Percentiles rank a stretch among this genome's conserved stretches.
These are phyloP conservation scores for Hirundo rustica DNA, from an alignment of 2,797 vertebrate species.

Conservation along the genomic window DNA sequence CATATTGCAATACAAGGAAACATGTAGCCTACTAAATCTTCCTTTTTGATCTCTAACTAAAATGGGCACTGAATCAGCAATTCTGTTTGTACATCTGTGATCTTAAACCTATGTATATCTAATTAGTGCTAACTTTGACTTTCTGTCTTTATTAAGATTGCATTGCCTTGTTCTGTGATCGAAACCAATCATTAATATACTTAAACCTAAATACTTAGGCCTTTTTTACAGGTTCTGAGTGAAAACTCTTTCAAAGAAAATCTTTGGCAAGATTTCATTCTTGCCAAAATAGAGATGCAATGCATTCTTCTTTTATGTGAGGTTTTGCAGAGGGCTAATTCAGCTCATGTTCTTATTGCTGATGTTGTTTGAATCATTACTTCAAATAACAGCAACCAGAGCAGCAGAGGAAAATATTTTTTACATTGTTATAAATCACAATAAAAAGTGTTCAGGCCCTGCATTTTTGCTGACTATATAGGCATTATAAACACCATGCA, in stretches of 20 bases:
- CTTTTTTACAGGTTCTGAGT: background rate
- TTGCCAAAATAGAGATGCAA: background rate
- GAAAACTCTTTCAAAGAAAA: background rate
- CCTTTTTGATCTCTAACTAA: background rate
- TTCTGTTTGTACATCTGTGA: background rate
- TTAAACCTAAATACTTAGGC: background rate
- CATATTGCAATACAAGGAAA: background rate
- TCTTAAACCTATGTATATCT: background rate
- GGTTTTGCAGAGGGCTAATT: background rate
- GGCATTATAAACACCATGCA: constrained; percentile 12
- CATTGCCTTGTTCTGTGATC: rapidly evolving
- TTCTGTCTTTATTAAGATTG: background rate
- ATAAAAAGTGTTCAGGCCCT: background rate
- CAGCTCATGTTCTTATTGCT: background rate
- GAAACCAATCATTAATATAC: background rate
- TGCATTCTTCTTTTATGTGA: background rate
- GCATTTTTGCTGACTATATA: background rate
- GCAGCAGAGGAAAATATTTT: constrained; percentile 6
- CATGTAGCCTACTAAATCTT: background rate
- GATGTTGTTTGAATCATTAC: background rate
- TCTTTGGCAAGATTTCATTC: background rate
- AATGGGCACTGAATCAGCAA: background rate
- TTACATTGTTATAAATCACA: constrained; percentile 22
- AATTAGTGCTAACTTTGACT: background rate
- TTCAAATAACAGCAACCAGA: constrained; percentile 8